Base-by-base conservation (phyloP, 64 coral and sea anemone species). In the Anthopleura sola region DNA sequence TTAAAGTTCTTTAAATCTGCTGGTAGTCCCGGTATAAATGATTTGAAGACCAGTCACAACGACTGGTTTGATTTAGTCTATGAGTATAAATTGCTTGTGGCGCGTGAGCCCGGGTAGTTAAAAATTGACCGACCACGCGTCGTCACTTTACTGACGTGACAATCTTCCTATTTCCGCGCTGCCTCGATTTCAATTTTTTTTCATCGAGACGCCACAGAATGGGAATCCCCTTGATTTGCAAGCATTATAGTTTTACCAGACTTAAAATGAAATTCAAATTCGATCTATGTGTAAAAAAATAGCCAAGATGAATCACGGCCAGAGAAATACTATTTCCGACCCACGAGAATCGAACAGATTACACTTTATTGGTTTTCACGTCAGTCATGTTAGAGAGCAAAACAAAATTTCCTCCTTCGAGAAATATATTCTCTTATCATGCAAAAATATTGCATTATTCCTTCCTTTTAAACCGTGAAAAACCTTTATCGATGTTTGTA, bases 161-260 rank as follows among this genome's bases (percentile, higher is more conserved):
- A 15, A 9, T 69, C 8, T 33, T 78, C 37, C 18, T 24, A 53
- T 49, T 83, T 83, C 82, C 82, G 82, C 19, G 4, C 29, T 54
- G 50, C 82, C 82, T 83, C 82, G 82, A 32, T 60, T 56, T 83
- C 37, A 37, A 36, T 32, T 71, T 12, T 32, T 71, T 16, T 11
- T 18, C 16, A 6, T 44, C 40, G 4, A 34, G 36, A 81, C 39
- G 20, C 32, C 4, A 49, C 28, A 36, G 29, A 60, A 38, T n/a
- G 82, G 82, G 82, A 83, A 83, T 83, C 82, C 82, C 82, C 82
- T 83, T 54, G 50, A 29, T 15, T n/a, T 62, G 16, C 50, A 62
- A 26, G 24, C 19, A 26, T 24, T 34, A 14, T 5, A 28, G n/a
- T 36, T 71, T 32, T 15, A 71, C 2, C 26, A 28, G 31, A 31